Conservation (phyloP, 2,113 vertebrate genomes). For the Upupa epops region DNA sequence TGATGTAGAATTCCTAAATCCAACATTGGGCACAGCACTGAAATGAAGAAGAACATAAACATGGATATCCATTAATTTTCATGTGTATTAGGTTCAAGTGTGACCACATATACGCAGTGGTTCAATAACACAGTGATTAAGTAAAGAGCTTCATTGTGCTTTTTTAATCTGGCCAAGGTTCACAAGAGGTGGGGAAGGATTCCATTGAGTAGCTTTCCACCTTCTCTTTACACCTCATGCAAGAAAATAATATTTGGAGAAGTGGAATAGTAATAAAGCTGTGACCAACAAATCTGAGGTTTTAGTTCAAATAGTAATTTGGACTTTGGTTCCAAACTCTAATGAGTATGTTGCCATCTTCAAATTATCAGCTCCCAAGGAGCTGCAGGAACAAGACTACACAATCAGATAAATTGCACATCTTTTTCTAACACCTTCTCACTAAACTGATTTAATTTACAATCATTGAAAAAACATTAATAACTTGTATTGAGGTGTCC, state of each 20-base stretch:
- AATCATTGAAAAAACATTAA: neutral
- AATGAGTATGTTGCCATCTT: neutral
- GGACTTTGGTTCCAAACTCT: slow-evolving; percentile 17
- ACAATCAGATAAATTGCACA: slow-evolving; percentile 17
- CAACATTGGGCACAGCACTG: neutral
- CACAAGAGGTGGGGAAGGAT: neutral
- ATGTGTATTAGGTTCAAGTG: no score
- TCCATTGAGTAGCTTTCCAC: neutral
- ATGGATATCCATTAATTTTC: neutral
- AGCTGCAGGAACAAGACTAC: neutral
- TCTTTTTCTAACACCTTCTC: slow-evolving; percentile 21
- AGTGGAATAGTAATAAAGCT: slow-evolving; percentile 47
- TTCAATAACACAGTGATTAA: neutral
- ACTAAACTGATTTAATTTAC: slow-evolving; percentile 8
- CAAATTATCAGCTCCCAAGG: slow-evolving; percentile 23
- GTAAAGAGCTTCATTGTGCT: neutral
- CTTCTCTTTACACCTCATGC: neutral
- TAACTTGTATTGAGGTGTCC: neutral
- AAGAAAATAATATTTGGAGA: neutral
- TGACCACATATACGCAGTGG: neutral
- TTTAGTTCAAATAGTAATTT: slow-evolving; percentile 17
- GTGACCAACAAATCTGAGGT: slow-evolving; percentile 44
- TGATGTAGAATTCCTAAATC: neutral
- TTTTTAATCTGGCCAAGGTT: neutral
- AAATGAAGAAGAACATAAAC: neutral